Evolutionary conservation across 2,888 invertebrate species (phyloP), one percentile per base, ranked within the genome.

Genomic region (Eupithecia abbreviata): DNA sequence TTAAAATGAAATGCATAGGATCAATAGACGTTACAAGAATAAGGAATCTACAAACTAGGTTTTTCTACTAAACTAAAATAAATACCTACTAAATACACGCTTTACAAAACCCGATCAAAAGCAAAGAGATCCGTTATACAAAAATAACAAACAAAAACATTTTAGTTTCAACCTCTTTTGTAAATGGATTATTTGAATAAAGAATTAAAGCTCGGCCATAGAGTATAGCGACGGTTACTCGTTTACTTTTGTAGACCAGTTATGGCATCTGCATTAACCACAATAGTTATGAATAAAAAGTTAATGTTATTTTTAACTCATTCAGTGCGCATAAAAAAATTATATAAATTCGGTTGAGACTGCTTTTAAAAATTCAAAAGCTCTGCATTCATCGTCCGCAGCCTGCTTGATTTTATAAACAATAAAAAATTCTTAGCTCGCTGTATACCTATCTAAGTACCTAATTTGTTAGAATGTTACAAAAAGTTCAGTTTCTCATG

Each of bases 181-280:
- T 90, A 79, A 80, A 83, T 84, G 85, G 82, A 86, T 89, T 87
- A 90, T 90, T 89, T 84, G 84, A 85, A 89, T 87, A 86, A 85
- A 88, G 88, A 89, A 88, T 89, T 86, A 90, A 91, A 91, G 87
- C 89, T 83, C 84, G 86, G 84, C 86, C 88, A 88, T 88, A 88
- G 85, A 88, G 85, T 84, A 87, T 89, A 86, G 83, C 84, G 85
- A 86, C 88, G 75, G 81, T 79, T 79, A 70, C 55, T n/a, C 42
- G 62, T 80, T 75, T 75, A 51, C 47, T 62, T n/a, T 42, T 47
- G 9, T 43, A 49, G 42, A 82, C 84, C 82, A 84, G 86, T 86
- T 83, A 78, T 71, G 76, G 73, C 79, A 79, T 81, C 83, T 82
- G 82, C 82, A 82, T 83, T 81, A 76, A 80, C 79, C 70, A 73